These are phyloP conservation scores for Drosophila kambysellisi DNA, from an alignment of 2,888 invertebrate genomes.

Conservation along the genomic window DNA sequence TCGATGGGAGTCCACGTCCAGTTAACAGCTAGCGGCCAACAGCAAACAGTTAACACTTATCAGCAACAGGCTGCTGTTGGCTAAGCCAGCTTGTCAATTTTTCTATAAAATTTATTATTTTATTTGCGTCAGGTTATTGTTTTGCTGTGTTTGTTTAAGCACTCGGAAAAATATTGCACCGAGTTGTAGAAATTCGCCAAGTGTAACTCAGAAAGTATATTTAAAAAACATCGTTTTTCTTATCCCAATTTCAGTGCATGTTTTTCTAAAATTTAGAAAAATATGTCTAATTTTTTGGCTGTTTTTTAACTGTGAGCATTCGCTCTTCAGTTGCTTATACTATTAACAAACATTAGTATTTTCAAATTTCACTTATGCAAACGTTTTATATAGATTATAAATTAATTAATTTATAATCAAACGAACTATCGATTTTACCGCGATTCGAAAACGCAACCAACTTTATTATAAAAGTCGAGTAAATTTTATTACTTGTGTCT, in stretches of 20 bases:
- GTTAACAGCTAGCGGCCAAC: conserved; percentile 2
- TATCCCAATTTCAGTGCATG: neutral
- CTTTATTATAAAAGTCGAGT: neutral
- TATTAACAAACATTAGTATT: neutral
- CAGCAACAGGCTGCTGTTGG: conserved; percentile 66
- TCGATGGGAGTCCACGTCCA: conserved; percentile 40
- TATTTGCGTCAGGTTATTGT: conserved; percentile 75
- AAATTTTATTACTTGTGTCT: neutral
- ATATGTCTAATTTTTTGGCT: neutral
- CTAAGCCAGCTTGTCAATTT: conserved; percentile 80
- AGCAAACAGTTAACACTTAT: conserved; percentile 26
- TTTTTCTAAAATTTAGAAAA: neutral
- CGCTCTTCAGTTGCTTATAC: too few species aligned
- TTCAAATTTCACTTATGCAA: neutral
- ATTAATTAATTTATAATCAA: neutral
- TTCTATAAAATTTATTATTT: conserved; percentile 79
- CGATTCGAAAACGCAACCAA: too few species aligned
- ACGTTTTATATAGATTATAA: neutral
- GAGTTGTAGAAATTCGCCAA: neutral
- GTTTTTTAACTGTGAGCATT: neutral
- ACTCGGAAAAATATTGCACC: neutral
- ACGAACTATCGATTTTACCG: neutral
- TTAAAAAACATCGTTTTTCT: neutral
- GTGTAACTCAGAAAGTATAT: neutral
- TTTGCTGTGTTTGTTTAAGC: neutral